Evolutionary conservation across 2,888 invertebrate genomes (phyloP).

Genomic region (Epirrhoe alternata): DNA sequence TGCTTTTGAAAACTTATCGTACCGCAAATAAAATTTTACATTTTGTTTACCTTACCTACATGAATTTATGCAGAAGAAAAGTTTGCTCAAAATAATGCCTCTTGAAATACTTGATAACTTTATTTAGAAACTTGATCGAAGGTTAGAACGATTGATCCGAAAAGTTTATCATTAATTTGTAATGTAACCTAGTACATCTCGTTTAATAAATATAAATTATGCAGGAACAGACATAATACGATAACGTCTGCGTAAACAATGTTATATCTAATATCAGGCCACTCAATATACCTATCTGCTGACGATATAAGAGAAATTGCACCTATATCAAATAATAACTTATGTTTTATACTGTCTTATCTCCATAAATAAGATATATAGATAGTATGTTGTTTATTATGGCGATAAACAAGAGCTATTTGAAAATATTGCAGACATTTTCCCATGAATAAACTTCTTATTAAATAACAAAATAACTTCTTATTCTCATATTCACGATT

Average conservation of each 20-base stretch:
- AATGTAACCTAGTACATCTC: background rate
- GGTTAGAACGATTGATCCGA: too few species aligned
- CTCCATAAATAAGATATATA: background rate
- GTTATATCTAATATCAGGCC: constrained; percentile 46
- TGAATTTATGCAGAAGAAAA: background rate
- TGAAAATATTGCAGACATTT: constrained; percentile 1
- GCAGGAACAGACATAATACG: constrained; percentile 48
- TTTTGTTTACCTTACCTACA: background rate
- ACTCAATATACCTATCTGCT: constrained; percentile 22
- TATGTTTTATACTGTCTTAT: background rate
- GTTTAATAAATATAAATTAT: constrained; percentile 1
- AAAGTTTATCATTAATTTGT: background rate
- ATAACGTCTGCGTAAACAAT: constrained; percentile 50
- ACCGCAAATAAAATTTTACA: background rate
- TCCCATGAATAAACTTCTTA: background rate
- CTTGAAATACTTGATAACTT: too few species aligned
- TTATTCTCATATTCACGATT: background rate
- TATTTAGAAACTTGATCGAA: too few species aligned
- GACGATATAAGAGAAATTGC: constrained; percentile 17
- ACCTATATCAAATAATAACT: constrained; percentile 13
- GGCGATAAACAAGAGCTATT: background rate
- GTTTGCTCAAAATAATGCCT: background rate
- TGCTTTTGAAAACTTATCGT: background rate
- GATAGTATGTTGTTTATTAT: too few species aligned
- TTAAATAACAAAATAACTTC: background rate